Percentiles rank a stretch among this genome's conserved stretches.
Evolutionary conservation across 2,113 vertebrate genomes (phyloP).

Genomic region (Pachyramphus minor): DNA sequence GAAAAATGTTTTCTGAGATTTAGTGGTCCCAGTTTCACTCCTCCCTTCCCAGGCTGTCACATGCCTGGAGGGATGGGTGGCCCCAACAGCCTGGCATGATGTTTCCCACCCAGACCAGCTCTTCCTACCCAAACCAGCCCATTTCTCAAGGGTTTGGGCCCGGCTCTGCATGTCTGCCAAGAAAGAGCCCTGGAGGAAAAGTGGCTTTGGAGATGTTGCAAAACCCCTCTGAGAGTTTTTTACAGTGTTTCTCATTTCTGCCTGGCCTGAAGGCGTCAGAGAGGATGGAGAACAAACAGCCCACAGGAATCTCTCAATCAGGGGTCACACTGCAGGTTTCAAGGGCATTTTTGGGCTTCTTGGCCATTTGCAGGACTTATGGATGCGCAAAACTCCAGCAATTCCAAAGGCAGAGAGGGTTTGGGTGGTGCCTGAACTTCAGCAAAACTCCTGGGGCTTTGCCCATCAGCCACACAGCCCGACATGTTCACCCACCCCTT

Average conservation of each 20-base stretch:
- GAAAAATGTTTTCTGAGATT: neutral
- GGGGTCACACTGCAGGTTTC: neutral
- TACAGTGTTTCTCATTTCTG: neutral
- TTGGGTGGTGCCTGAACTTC: neutral
- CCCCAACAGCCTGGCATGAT: neutral
- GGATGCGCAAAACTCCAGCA: accelerated
- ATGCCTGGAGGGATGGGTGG: neutral
- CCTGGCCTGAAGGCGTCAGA: accelerated
- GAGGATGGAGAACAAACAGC: neutral
- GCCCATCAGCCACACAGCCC: no score
- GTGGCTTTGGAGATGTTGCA: neutral
- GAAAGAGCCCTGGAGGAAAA: neutral
- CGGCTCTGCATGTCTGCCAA: neutral
- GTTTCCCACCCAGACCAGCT: neutral
- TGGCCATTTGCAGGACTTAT: accelerated
- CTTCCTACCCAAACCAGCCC: neutral
- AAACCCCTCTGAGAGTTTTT: neutral
- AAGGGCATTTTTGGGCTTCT: neutral
- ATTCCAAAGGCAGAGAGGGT: neutral
- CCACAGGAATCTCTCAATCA: neutral
- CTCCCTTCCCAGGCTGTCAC: neutral
- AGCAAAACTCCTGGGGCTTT: neutral
- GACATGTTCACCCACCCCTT: neutral
- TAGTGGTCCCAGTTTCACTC: neutral
- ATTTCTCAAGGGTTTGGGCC: neutral